Base-by-base conservation (phyloP, 2,797 vertebrate genomes). In the Acropternis orthonyx region DNA sequence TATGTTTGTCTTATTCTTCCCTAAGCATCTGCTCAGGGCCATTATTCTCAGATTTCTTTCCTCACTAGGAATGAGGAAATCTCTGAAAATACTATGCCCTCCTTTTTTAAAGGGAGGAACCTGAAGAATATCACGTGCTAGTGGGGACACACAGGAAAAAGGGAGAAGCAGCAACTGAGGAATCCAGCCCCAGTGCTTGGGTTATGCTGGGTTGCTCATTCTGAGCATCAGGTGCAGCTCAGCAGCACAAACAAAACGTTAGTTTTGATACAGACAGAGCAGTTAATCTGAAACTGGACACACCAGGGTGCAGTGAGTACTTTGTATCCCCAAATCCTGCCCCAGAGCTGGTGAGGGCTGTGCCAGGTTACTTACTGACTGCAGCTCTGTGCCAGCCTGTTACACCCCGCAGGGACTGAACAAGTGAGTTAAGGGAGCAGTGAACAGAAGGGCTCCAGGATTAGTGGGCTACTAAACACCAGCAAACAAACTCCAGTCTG, bases 381-480 rank as follows among this genome's bases (percentile, higher is more conserved):
- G 8, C 24, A 56, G 63, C 41, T 65, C 26, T 61, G 11, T 1
- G 2, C 32, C 77, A 76, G 34, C 63, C 67, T 51, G 49, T 91
- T 88, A 82, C 67, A 59, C 30, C 14, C 32, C 0, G 2, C 11
- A 26, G 55, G 20, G 55, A 36, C 34, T 56, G 34, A 34, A 23
- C 55, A 36, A 24, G 43, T 32, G 63, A 66, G 32, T 46, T 46
- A 26, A 13, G 63, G 24, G 65, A 48, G 43, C 4, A 24, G 34
- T 1, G 59, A 93, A n/a, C 43, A n/a, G 7, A 39, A 67, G n/a
- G 76, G 74, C 73, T 63, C 26, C 6, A 2, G 34, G 46, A 73
- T 94, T 91, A 95, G 85, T 61, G 51, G 28, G 56, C 63, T 91
- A 66, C 86, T 93, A 43, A 69, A 77, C 61, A 52, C 39, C 46